Evolutionary conservation across 2,797 vertebrate species (phyloP), one percentile per base, ranked within the genome.

Genomic region (Coregonus suidteri): DNA sequence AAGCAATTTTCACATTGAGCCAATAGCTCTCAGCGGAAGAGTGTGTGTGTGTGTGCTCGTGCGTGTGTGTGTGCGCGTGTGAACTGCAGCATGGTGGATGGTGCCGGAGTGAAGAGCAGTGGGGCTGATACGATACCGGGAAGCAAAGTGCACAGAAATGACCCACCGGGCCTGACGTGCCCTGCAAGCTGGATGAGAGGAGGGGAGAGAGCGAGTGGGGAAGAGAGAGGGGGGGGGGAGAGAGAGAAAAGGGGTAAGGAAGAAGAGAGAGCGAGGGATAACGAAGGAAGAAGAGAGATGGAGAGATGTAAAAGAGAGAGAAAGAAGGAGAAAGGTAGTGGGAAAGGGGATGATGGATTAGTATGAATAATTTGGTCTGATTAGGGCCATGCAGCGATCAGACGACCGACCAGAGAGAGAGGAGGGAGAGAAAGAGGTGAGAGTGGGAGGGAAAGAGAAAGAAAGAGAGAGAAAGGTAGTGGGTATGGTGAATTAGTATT

Each of bases 1-100:
- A 94, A 93, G 92, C 91, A 90, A 93, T 93, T 94, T 94, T 94
- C 93, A 92, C 89, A 91, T 93, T 92, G 91, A 93, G 91, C 91
- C 88, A 86, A 93, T 87, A 93, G 85, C 86, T 91, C 92, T 93
- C 90, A 84, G 47, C 64, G 86, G 91, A 90, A 87, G 78, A 65
- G 85, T 88, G 54, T 59, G 54, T 18, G 54, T 7, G 54, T 56
- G 18, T 59, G 54, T 18, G 16, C 41, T 9, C 41, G 6, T 47
- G 41, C 7, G 6, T 47, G 41, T 47, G 41, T 59, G 54, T 4
- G 6, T 59, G 18, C 6, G 54, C n/a, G 54, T 0, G 16, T 6
- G 54, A 18, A 59, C 5, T 18, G 54, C 54, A 59, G 54, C 54
- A 59, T 18, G 15, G 54, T 59, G 54, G 4, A 54, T 54, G 88